These are phyloP conservation scores for Simalia tracyae DNA, from an alignment of 2,797 vertebrate species.

Conservation along the genomic window DNA sequence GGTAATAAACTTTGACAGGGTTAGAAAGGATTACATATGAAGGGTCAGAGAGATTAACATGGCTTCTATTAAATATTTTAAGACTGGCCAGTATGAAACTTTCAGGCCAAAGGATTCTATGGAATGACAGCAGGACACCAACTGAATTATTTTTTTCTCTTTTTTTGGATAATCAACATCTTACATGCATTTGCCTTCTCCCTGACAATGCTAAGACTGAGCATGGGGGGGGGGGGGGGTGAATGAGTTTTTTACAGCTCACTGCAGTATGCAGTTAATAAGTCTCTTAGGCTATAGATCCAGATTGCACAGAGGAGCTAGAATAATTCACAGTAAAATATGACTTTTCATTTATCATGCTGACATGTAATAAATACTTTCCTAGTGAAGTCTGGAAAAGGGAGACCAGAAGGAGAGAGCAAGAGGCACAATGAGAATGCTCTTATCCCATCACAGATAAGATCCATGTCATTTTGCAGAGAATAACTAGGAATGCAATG, in stretches of 20 bases:
- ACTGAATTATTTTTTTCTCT: background rate
- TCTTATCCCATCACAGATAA: background rate
- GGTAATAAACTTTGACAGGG: background rate
- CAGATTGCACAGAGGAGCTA: conserved; percentile 61
- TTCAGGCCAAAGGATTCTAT: background rate
- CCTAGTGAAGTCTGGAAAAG: conserved; percentile 57
- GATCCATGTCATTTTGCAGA: background rate
- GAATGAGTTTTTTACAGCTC: conserved; percentile 75
- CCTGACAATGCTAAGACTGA: conserved; percentile 44
- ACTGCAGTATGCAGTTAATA: conserved; percentile 76
- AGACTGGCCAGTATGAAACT: background rate
- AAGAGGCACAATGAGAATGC: background rate
- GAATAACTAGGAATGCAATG: background rate
- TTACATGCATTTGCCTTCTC: conserved; percentile 14
- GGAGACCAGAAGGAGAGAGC: background rate
- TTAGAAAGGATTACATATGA: background rate
- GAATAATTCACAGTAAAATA: conserved; percentile 79
- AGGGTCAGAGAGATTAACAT: background rate
- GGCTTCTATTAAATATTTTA: background rate
- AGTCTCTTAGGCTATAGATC: conserved; percentile 74
- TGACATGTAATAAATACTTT: conserved; percentile 75
- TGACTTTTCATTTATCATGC: conserved; percentile 76
- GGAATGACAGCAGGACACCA: conserved; percentile 8
- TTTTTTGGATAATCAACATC: conserved; percentile 10
- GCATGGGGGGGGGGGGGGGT: conserved; percentile 5